phyloP scores from a whole-genome alignment of 2,113 vertebrate species.

The Passer domesticus region DNA sequence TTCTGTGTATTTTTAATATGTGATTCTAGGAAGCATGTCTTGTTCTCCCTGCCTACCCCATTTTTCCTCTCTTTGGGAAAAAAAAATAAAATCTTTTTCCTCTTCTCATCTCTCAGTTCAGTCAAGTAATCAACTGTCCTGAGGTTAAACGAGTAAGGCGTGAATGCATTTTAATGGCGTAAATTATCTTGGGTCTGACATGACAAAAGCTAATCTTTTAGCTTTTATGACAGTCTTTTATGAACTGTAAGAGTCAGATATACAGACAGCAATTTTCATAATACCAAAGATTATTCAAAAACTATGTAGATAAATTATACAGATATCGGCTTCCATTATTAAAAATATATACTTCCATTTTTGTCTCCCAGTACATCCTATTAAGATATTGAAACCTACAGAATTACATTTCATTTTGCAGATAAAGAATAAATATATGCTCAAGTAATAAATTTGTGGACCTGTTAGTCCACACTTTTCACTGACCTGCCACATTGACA shows the following conservation, averaged over 20 bases:
- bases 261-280: background rate
- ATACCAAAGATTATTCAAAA: background rate
- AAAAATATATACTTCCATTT: background rate
- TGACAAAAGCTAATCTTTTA: background rate
- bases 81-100: background rate
- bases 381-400: background rate
- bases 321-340: background rate
- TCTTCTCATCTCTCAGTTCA: background rate
- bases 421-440: background rate
- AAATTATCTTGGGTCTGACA: background rate
- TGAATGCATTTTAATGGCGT: background rate
- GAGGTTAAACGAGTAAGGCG: background rate
- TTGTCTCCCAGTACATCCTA: background rate
- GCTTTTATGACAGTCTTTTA: background rate
- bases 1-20: background rate
- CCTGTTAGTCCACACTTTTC: background rate
- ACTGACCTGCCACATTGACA: background rate
- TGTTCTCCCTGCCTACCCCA: background rate
- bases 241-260: background rate
- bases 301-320: background rate
- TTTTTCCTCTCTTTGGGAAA: background rate
- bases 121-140: background rate
- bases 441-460: background rate
- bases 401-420: background rate
- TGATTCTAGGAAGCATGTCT: background rate